These are phyloP conservation scores for Nebria brevicollis DNA, from an alignment of 2,888 invertebrate genomes.

Conservation along the genomic window DNA sequence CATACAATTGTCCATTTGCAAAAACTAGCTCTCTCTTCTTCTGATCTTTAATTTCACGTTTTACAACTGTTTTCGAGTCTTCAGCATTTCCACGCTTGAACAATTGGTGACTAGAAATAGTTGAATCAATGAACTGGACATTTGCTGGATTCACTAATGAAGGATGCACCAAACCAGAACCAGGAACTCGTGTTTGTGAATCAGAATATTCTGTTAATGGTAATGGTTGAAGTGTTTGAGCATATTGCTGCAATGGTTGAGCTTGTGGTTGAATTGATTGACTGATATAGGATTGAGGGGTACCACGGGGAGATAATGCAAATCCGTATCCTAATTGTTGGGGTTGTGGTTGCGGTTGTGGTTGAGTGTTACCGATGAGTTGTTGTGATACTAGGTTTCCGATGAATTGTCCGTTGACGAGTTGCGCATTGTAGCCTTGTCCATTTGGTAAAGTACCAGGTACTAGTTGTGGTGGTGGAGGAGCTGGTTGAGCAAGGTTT, in stretches of 20 bases:
- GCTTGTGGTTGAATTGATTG: conserved; percentile 54
- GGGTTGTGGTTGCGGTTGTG: conserved; percentile 48
- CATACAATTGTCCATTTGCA: conserved; percentile 75
- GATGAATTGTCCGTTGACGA: conserved; percentile 73
- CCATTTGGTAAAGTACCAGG: conserved; percentile 65
- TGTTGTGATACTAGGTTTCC: conserved; percentile 56
- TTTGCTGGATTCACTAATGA: conserved; percentile 69
- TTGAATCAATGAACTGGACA: conserved; percentile 72
- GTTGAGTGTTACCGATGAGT: conserved; percentile 49
- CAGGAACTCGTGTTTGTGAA: conserved; percentile 36
- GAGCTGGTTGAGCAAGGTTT: conserved; percentile 60
- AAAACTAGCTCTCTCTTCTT: conserved; percentile 75
- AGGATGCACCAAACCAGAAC: conserved; percentile 58
- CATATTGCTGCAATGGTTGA: conserved; percentile 42
- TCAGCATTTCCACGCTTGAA: conserved; percentile 63
- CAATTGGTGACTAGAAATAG: conserved; percentile 62
- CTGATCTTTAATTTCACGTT: conserved; percentile 55
- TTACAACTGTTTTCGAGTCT: conserved; percentile 45
- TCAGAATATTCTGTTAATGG: conserved; percentile 45
- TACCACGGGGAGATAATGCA: conserved; percentile 46
- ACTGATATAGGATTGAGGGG: conserved; percentile 49
- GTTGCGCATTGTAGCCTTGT: conserved; percentile 67
- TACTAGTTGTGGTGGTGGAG: conserved; percentile 63
- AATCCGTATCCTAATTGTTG: conserved; percentile 44
- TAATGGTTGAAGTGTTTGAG: conserved; percentile 44